These are phyloP conservation scores for Lutjanus erythropterus DNA, from an alignment of 2,113 vertebrate genomes.

Conservation along the genomic window DNA sequence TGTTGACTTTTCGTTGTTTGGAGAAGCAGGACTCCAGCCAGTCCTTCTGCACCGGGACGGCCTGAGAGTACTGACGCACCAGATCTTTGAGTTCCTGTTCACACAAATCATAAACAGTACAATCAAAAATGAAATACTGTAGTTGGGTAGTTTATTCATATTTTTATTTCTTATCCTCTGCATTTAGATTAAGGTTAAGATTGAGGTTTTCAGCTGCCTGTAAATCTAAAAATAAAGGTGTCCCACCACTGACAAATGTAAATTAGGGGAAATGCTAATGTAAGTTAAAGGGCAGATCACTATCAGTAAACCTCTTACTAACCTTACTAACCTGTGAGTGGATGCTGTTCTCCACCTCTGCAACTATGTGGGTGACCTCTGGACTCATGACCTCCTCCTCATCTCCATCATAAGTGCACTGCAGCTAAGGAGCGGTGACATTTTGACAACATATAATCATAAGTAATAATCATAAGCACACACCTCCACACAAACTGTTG, in stretches of 20 bases:
- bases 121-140: background rate
- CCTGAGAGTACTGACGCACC: constrained; percentile 60
- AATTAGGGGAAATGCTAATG: background rate
- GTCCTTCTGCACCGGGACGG: constrained; percentile 72
- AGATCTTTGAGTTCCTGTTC: constrained; percentile 82
- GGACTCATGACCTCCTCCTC: constrained; percentile 83
- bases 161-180: background rate
- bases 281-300: background rate
- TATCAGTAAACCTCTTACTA: background rate
- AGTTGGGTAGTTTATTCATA: background rate
- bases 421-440: constrained; percentile 73
- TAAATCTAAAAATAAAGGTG: background rate
- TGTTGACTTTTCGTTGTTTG: constrained; percentile 75
- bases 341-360: constrained; percentile 75
- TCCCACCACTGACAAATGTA: background rate
- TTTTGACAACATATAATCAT: background rate
- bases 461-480: background rate
- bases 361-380: constrained; percentile 84
- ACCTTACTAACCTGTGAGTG: constrained; percentile 72
- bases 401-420: constrained; percentile 83
- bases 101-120: background rate
- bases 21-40: constrained; percentile 87
- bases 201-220: no score
- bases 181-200: background rate
- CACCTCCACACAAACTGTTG: background rate